These are phyloP conservation scores for Shinisaurus crocodilurus DNA, from an alignment of 2,113 vertebrate genomes.

Conservation along the genomic window DNA sequence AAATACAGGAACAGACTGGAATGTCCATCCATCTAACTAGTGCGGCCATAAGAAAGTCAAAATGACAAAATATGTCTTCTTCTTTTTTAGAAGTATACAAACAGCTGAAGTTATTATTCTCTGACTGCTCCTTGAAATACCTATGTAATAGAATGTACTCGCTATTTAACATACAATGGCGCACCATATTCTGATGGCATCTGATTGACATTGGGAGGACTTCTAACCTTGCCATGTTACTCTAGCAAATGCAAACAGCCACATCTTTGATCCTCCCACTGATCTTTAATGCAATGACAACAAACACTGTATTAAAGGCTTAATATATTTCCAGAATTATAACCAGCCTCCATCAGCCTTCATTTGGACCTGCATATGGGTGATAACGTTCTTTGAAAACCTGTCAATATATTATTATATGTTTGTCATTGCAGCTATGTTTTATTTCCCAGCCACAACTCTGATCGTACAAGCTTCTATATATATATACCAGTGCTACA, in stretches of 20 bases:
- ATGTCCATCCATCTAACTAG: rapidly evolving
- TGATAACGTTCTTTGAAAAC: not conserved
- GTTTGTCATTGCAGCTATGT: not conserved
- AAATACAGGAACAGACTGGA: rapidly evolving
- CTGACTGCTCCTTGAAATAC: not conserved
- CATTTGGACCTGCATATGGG: not conserved
- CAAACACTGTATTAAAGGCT: not conserved
- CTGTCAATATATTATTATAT: not conserved
- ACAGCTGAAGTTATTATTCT: not conserved
- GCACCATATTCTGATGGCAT: not conserved
- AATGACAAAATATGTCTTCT: not conserved
- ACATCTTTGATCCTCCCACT: not conserved
- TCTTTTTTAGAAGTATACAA: not conserved
- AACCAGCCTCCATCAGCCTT: not conserved
- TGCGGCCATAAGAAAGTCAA: not conserved
- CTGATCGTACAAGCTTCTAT: not conserved
- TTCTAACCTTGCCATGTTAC: not conserved
- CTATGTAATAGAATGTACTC: rapidly evolving
- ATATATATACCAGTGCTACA: not conserved
- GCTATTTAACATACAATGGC: not conserved
- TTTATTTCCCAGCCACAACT: not conserved
- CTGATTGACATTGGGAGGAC: not conserved
- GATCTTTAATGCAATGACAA: not conserved
- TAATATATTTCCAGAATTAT: not conserved
- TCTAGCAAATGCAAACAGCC: too few species aligned